Conservation (phyloP, 1,140 invertebrate species). For the Drosophila santomea region DNA sequence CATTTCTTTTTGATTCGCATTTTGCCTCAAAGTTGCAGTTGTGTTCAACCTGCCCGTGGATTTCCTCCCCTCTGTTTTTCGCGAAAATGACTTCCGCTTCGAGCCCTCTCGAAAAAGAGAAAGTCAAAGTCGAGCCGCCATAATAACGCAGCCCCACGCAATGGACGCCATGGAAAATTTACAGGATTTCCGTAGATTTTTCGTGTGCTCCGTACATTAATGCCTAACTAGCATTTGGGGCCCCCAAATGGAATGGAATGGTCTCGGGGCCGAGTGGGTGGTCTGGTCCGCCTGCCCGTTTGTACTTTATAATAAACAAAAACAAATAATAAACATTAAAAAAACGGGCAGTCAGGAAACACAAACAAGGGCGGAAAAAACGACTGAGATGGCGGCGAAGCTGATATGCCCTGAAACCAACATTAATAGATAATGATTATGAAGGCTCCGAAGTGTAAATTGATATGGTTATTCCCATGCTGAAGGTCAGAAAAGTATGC, state of each 20-base stretch:
- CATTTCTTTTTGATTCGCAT: slow-evolving; percentile 36
- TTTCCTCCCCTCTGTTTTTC: background rate
- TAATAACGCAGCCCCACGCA: slow-evolving; percentile 58
- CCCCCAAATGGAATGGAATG: slow-evolving; percentile 39
- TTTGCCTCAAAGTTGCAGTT: slow-evolving; percentile 44
- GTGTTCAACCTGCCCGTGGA: slow-evolving; percentile 24
- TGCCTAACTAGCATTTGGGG: slow-evolving; percentile 61
- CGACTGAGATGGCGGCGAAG: slow-evolving; percentile 5
- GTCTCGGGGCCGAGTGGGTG: slow-evolving; percentile 10
- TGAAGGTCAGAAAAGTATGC: slow-evolving; percentile 43
- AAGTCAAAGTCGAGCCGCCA: slow-evolving; percentile 38
- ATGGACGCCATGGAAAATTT: slow-evolving; percentile 48
- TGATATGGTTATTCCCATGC: slow-evolving; percentile 27
- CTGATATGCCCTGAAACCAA: slow-evolving; percentile 39
- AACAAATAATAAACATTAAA: slow-evolving; percentile 35
- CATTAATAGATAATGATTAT: slow-evolving; percentile 43
- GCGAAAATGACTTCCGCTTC: slow-evolving; percentile 41
- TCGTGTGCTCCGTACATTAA: slow-evolving; percentile 70
- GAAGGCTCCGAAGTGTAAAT: slow-evolving; percentile 19
- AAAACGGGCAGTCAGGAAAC: slow-evolving; percentile 25
- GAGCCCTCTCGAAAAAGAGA: slow-evolving; percentile 19
- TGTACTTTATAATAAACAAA: slow-evolving; percentile 60
- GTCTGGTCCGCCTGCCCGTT: slow-evolving; percentile 21
- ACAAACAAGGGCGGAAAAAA: slow-evolving; percentile 26
- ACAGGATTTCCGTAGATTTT: slow-evolving; percentile 74